These are phyloP conservation scores for Salpingus planirostris DNA, from an alignment of 2,888 invertebrate genomes.

Conservation along the genomic window DNA sequence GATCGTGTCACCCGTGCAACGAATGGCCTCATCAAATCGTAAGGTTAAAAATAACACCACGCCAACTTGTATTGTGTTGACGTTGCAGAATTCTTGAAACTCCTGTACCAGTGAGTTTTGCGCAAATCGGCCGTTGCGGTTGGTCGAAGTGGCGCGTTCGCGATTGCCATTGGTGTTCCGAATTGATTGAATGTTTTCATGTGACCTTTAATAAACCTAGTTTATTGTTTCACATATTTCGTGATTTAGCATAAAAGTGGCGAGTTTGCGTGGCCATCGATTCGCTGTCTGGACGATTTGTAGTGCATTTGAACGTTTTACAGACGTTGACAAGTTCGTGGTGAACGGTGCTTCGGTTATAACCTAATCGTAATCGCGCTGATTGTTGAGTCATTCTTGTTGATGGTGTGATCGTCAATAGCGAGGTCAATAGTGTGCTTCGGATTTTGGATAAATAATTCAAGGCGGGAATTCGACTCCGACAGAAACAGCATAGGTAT, in stretches of 20 bases:
- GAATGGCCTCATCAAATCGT: too few species aligned
- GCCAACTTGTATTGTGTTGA: constrained; percentile 18
- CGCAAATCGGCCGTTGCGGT: constrained; percentile 20
- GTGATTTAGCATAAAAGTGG: constrained; percentile 13
- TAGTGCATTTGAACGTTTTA: constrained; percentile 2
- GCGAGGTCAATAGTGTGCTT: too few species aligned
- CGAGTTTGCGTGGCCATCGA: constrained; percentile 5
- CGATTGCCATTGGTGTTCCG: constrained; percentile 21
- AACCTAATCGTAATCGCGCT: too few species aligned
- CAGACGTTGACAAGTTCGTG: constrained; percentile 2
- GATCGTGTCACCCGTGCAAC: too few species aligned
- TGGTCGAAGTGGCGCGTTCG: constrained; percentile 18
- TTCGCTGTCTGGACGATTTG: constrained; percentile 1
- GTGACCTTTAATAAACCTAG: constrained; percentile 31
- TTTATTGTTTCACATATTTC: constrained; percentile 21
- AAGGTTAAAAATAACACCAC: too few species aligned
- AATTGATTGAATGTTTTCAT: constrained; percentile 31
- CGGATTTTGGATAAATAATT: too few species aligned
- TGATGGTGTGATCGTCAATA: too few species aligned
- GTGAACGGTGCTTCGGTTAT: constrained; percentile 7
- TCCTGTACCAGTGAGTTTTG: constrained; percentile 23
- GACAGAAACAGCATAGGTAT: too few species aligned
- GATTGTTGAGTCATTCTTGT: too few species aligned
- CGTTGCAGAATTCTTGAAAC: constrained; percentile 21
- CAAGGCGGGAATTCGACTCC: too few species aligned